These are phyloP conservation scores for Diploptera punctata DNA, from an alignment of 2,888 invertebrate species.

Conservation along the genomic window DNA sequence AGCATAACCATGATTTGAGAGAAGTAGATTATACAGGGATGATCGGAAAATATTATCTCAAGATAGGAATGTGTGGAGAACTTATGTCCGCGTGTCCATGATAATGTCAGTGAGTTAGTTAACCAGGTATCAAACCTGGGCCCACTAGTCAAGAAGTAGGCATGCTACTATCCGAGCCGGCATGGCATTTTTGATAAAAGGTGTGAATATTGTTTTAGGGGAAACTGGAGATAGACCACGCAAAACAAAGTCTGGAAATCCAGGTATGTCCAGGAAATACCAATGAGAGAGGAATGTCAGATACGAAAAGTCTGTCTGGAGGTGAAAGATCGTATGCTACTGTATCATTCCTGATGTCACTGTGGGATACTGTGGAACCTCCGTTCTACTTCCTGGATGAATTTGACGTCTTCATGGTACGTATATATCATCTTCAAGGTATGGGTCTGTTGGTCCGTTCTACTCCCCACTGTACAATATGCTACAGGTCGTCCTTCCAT, in stretches of 20 bases:
- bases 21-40: too few species aligned
- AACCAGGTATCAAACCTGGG: too few species aligned
- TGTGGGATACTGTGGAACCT: constrained; percentile 91
- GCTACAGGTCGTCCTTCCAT: too few species aligned
- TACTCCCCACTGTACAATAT: too few species aligned
- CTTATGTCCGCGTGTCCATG: too few species aligned
- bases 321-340: constrained; percentile 97
- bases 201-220: constrained; percentile 26
- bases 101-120: not conserved
- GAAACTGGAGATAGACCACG: constrained; percentile 10
- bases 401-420: constrained; percentile 96
- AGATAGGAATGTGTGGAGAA: too few species aligned
- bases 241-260: constrained; percentile 5
- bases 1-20: too few species aligned
- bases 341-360: constrained; percentile 88
- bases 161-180: too few species aligned
- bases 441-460: too few species aligned
- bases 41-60: too few species aligned
- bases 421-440: constrained; percentile 44
- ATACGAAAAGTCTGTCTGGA: constrained; percentile 74
- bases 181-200: too few species aligned
- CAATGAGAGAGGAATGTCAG: not conserved
- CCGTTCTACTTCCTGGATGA: constrained; percentile 96
- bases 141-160: too few species aligned
- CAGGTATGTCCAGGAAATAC: constrained; percentile 15